Evolutionary conservation across 2,888 invertebrate species (phyloP).

Genomic region (Itoplectis maculator): DNA sequence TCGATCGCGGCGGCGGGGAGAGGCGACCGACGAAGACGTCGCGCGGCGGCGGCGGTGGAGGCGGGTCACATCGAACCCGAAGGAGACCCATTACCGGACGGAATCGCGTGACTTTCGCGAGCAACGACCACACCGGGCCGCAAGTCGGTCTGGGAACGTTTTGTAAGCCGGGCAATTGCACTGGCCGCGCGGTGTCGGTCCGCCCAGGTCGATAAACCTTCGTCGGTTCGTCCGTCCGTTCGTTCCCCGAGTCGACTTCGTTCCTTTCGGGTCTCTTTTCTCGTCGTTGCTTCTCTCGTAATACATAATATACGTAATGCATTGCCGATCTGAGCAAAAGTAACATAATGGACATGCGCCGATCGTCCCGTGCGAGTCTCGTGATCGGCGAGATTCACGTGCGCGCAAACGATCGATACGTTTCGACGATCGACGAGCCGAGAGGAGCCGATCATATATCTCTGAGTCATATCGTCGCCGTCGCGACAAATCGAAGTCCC

Average conservation of each 20-base stretch:
- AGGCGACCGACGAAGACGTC: not conserved
- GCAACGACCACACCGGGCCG: constrained; percentile 44
- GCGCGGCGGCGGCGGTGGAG: constrained; percentile 1
- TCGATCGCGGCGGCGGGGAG: constrained; percentile 14
- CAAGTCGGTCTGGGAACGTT: constrained; percentile 64
- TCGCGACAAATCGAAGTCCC: not conserved
- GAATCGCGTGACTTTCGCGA: constrained; percentile 71
- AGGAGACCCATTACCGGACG: constrained; percentile 59
- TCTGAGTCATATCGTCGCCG: constrained; percentile 23
- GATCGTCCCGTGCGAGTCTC: not conserved
- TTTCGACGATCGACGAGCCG: not conserved
- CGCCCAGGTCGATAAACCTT: constrained; percentile 69
- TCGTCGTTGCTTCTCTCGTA: constrained; percentile 9
- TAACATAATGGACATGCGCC: too few relatives aligned
- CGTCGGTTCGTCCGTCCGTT: too few relatives aligned
- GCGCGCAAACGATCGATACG: not conserved
- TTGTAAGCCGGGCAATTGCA: constrained; percentile 69
- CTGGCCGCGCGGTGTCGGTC: constrained; percentile 20
- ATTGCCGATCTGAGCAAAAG: too few relatives aligned
- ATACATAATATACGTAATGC: too few relatives aligned
- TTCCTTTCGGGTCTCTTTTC: too few relatives aligned
- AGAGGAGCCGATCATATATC: constrained; percentile 1
- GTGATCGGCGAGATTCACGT: not conserved
- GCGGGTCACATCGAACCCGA: constrained; percentile 45
- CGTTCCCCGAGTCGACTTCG: too few relatives aligned